phyloP scores from a whole-genome alignment of 2,888 invertebrate genomes.

The Eupithecia centaureata region DNA sequence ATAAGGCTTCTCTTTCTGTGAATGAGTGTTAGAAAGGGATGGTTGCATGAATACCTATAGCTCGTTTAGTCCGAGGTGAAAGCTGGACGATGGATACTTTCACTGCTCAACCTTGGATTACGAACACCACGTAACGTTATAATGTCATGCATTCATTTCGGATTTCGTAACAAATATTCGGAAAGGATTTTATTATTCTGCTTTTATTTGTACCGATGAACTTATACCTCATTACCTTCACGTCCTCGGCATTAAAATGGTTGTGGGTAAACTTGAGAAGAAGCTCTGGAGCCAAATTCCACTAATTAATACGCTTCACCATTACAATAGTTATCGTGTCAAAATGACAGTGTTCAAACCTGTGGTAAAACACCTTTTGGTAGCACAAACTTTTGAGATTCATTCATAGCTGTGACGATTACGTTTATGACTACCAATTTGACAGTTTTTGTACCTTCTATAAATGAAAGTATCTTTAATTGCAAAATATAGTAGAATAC shows the following conservation, averaged over 20 bases:
- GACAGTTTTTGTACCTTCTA: too few relatives aligned
- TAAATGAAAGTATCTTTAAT: too few relatives aligned
- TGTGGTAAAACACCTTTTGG: too few relatives aligned
- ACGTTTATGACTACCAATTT: too few relatives aligned
- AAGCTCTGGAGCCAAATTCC: too few relatives aligned
- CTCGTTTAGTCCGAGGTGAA: conserved; percentile 52
- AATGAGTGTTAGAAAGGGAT: conserved; percentile 23
- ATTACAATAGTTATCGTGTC: too few relatives aligned
- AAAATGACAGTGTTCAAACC: too few relatives aligned
- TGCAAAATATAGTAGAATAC: too few relatives aligned
- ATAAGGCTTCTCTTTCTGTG: conserved; percentile 1
- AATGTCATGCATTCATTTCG: conserved; percentile 52
- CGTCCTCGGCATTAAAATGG: background rate
- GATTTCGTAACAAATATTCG: conserved; percentile 50
- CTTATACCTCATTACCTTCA: too few relatives aligned
- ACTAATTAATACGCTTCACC: too few relatives aligned
- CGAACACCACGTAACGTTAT: conserved; percentile 63
- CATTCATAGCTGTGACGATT: too few relatives aligned
- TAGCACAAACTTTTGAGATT: too few relatives aligned
- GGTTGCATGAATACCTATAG: conserved; percentile 17
- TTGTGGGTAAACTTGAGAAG: background rate
- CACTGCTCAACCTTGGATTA: conserved; percentile 73
- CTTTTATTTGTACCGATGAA: background rate
- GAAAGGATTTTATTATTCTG: background rate
- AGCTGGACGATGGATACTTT: conserved; percentile 66